These are phyloP conservation scores for Bothrops jararaca DNA, from an alignment of 2,113 vertebrate genomes.

Conservation along the genomic window DNA sequence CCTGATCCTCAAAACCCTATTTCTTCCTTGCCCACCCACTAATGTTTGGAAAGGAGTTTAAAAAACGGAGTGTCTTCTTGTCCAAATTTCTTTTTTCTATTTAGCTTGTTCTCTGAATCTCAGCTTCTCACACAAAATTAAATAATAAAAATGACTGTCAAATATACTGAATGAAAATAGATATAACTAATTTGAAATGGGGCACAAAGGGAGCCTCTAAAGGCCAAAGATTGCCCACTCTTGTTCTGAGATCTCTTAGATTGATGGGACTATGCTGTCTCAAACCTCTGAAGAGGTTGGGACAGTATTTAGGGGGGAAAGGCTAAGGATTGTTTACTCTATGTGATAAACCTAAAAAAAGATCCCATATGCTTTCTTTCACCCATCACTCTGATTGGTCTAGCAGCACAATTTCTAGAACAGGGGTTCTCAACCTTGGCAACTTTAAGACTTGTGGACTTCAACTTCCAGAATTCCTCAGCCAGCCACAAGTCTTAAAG, in stretches of 20 bases:
- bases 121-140: neutral
- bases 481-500: no score
- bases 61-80: neutral
- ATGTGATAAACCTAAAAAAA: neutral
- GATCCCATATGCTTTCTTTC: neutral
- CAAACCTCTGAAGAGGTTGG: neutral
- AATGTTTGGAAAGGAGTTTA: neutral
- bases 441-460: no score
- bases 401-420: neutral
- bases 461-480: no score
- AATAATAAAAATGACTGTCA: neutral
- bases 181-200: neutral
- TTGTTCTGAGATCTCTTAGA: neutral
- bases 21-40: neutral
- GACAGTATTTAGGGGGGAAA: neutral
- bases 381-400: neutral
- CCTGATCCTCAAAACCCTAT: neutral
- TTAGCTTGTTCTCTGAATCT: neutral
- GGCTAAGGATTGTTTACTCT: neutral
- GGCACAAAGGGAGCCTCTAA: neutral
- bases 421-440: no score
- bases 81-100: neutral
- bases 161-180: neutral
- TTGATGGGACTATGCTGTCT: neutral
- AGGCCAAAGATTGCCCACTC: neutral